phyloP scores from a whole-genome alignment of 1,140 invertebrate genomes.

The Ceratosolen solmsi region DNA sequence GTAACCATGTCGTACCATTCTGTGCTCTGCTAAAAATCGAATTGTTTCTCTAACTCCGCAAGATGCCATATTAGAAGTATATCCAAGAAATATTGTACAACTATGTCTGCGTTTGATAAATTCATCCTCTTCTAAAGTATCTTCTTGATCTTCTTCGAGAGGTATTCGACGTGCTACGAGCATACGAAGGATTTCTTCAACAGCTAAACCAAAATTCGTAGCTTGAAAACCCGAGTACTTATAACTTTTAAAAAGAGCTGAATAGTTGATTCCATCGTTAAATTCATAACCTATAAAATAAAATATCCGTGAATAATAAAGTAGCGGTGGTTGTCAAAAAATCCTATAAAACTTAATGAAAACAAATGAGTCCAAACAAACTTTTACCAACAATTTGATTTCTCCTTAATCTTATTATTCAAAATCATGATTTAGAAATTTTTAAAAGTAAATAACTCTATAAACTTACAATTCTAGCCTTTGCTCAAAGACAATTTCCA shows the following conservation, averaged over 20 bases:
- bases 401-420: background rate
- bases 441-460: background rate
- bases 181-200: constrained; percentile 95
- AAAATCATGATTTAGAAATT: background rate
- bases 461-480: constrained; percentile 6
- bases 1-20: constrained; percentile 76
- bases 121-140: constrained; percentile 82
- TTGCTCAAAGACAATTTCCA: background rate
- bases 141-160: constrained; percentile 78
- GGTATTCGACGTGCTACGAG: constrained; percentile 80
- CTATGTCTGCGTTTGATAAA: constrained; percentile 85
- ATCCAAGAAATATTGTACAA: constrained; percentile 98
- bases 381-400: background rate
- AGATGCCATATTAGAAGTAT: constrained; percentile 98
- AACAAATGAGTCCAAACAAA: background rate
- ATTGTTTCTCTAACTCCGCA: constrained; percentile 95
- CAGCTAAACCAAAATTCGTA: constrained; percentile 92
- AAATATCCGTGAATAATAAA: background rate
- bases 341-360: background rate
- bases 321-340: background rate
- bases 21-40: constrained; percentile 91
- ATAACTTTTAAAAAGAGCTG: constrained; percentile 87
- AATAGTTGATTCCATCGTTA: constrained; percentile 92
- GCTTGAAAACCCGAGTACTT: constrained; percentile 94
- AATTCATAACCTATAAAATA: constrained; percentile 87